Percentiles rank a stretch among this genome's conserved stretches.
Evolutionary conservation across 2,888 invertebrate species (phyloP).

Genomic region (Xylophagus ater): DNA sequence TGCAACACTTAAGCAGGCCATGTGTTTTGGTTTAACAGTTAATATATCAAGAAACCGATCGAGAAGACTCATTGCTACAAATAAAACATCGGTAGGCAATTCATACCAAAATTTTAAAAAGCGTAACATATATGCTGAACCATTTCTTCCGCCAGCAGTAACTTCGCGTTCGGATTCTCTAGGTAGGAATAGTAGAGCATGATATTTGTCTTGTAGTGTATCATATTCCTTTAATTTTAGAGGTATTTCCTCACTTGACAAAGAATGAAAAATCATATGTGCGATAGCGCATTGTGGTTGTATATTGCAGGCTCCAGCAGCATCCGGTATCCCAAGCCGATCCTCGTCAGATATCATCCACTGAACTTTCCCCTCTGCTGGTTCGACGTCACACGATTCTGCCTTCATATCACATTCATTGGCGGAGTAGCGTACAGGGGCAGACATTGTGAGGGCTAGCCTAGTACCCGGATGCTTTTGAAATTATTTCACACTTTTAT

Average conservation of each 20-base stretch:
- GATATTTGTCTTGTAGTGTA: slow-evolving; percentile 57
- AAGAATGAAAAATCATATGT: slow-evolving; percentile 2
- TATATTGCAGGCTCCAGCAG: slow-evolving; percentile 37
- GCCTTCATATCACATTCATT: no score
- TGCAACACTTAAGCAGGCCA: slow-evolving; percentile 78
- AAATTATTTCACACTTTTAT: slow-evolving; percentile 7
- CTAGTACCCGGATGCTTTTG: slow-evolving; percentile 34
- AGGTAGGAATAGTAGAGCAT: no score
- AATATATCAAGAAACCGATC: slow-evolving; percentile 74
- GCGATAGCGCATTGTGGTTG: slow-evolving; percentile 15
- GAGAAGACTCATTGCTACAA: slow-evolving; percentile 66
- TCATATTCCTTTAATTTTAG: slow-evolving; percentile 55
- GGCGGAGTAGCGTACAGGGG: slow-evolving; percentile 41
- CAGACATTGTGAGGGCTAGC: slow-evolving; percentile 43
- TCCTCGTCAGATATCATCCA: slow-evolving; percentile 44
- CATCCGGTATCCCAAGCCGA: slow-evolving; percentile 53
- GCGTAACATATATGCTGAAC: slow-evolving; percentile 67
- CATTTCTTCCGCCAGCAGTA: slow-evolving; percentile 63
- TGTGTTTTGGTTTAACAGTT: slow-evolving; percentile 70
- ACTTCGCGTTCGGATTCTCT: no score
- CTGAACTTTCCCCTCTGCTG: slow-evolving; percentile 36
- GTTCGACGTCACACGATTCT: no score
- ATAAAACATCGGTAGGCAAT: slow-evolving; percentile 64
- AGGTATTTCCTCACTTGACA: slow-evolving; percentile 40
- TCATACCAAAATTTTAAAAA: slow-evolving; percentile 80